Base-by-base conservation (phyloP, 2,888 invertebrate genomes). In the Nebria salina region DNA sequence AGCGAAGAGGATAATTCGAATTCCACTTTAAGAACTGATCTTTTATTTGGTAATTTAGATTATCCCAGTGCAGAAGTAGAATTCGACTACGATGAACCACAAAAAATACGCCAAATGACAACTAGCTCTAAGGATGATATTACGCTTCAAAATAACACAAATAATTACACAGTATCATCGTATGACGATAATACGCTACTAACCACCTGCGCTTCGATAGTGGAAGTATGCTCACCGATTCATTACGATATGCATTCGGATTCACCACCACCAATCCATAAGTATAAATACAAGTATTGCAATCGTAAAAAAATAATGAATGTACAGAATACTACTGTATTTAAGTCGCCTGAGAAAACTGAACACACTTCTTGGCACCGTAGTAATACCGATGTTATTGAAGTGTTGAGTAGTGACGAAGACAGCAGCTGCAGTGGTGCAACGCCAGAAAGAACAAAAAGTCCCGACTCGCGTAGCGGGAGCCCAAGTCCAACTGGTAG, bases 151-250 rank as follows among this genome's bases (percentile, higher is more conserved):
- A 84, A 83, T 68, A 86, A 85, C 82, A 85, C 84, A 76, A 85
- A 85, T 81, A 85, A 86, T 64, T 86, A 86, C 81, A 85, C 87
- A 1, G 86, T 85, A 72, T 86, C 87, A 26, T 86, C 87, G 15
- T 86, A 87, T 77, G 88, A 88, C 83, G 89, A 89, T 83, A 87
- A 86, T 76, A 89, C 89, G 0, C 84, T 89, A 8, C 84, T 89
- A 72, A 86, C 88, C 82, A 89, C 88, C 82, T 88, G 88, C 82
- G 87, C 88, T 7, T 86, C 87, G 2, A 88, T 89, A 87, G 88
- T 88, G 11, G 89, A 89, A 83, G 89, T 89, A 7, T 89, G 89
- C n/a, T 88, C 89, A 11, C 89, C 89, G 9, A 87, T 89, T 77
- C 88, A 88, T 41, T 88, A n/a, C n/a, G n/a, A n/a, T n/a, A n/a